Evolutionary conservation across 2,113 vertebrate species (phyloP).

Genomic region (Empidonax traillii): DNA sequence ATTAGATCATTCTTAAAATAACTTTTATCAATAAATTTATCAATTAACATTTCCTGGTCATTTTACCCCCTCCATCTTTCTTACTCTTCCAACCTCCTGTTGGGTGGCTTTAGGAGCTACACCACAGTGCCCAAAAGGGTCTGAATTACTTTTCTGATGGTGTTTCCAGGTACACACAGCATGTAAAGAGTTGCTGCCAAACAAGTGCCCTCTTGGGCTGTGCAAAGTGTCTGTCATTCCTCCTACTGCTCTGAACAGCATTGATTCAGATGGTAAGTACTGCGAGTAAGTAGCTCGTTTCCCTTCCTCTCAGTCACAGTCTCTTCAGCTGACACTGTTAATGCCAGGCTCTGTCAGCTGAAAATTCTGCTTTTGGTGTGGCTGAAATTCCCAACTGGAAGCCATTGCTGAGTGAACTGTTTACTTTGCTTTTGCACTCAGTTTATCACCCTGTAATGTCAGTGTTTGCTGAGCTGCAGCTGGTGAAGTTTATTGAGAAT

Average conservation of each 20-base stretch:
- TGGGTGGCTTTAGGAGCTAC: background rate
- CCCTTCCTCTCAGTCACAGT: background rate
- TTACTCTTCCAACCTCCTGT: background rate
- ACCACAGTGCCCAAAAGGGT: background rate
- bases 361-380: background rate
- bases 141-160: background rate
- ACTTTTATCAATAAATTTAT: background rate
- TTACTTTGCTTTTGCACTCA: background rate
- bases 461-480: background rate
- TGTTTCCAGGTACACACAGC: conserved; percentile 86
- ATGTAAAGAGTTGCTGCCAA: conserved; percentile 89
- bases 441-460: background rate
- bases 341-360: background rate
- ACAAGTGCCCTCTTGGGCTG: conserved; percentile 93
- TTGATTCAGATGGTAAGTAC: conserved; percentile 93
- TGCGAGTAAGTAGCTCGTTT: background rate
- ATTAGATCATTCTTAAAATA: background rate
- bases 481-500: background rate
- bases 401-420: background rate
- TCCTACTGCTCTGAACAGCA: conserved; percentile 96
- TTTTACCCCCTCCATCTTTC: background rate
- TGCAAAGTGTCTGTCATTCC: conserved; percentile 98
- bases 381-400: background rate
- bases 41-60: background rate
- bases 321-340: background rate